Evolutionary conservation across 2,113 vertebrate genomes (phyloP), one percentile per base, ranked within the genome.

Genomic region (Ceyx cyanopectus): DNA sequence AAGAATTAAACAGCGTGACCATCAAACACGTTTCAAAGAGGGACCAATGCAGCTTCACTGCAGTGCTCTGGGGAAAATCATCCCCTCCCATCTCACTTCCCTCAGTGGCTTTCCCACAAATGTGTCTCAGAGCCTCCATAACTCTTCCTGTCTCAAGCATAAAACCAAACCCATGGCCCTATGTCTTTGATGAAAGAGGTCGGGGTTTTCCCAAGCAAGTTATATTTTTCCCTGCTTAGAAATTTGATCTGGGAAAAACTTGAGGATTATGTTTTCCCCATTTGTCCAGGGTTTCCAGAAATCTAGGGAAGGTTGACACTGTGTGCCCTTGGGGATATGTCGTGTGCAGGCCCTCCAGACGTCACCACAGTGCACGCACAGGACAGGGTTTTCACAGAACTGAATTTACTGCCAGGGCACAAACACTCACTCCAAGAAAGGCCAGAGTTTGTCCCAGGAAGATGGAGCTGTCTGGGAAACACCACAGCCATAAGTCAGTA

Each of bases 141-240:
- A 24, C 23, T 82, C 30, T 89, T 89, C 63, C 54, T 68, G 30
- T 89, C 46, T 46, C 20, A 69, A 67, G 37, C 63, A 54, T 11
- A 77, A 85, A 87, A 89, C 12, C 62, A 89, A 85, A 7, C 21
- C 40, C 1, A 0, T 75, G 32, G 56, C 50, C 48, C 51, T 62
- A 74, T 58, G 30, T 34, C 17, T 58, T 67, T 22, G 32, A 30
- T 66, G 75, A 26, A 16, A 94, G 51, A 86, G 80, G 86, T 93
- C 89, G 92, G 43, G 40, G 32, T 67, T 95, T 95, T 93, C 92
- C 89, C 86, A 93, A 56, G 66, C 73, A 88, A 77, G 26, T 41
- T 76, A 13, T 32, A 40, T 56, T 80, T 90, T 83, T 70, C 13
- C 34, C 68, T 90, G 40, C 83, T 81, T 27, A 78, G 77, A 90